Base-by-base conservation (phyloP, 2,797 vertebrate species). In the Eulemur mongoz region DNA sequence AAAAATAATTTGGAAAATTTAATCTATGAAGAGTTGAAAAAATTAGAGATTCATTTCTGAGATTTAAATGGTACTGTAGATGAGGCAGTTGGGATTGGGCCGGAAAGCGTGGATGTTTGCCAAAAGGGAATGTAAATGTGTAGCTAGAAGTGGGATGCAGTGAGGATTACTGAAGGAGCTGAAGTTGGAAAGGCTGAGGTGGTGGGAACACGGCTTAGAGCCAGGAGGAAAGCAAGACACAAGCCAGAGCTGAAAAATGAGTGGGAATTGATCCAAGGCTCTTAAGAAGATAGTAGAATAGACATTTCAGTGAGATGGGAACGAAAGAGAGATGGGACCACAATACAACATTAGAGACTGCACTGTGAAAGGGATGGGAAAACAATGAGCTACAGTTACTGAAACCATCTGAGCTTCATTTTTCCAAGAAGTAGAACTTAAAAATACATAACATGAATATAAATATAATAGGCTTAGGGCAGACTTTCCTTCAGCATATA, bases 161-260 rank as follows among this genome's bases (percentile, higher is more conserved):
- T 70, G 23, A 84, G 57, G 43, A 96, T 95, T 87, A 76, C 81
- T 50, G 7, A 38, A 59, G 35, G 35, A 80, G 22, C 69, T 18
- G 8, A 92, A 85, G 5, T 83, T 84, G 45, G 83, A 90, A 96
- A 48, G 83, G 8, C 50, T 81, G 67, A 61, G 61, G 85, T 48
- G 76, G 84, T 98, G 96, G 95, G 97, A 98, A 98, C 52, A 85
- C 50, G 89, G 94, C 95, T 67, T 73, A n/a, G 14, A 96, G 95
- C 97, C 98, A 98, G n/a, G 14, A 93, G 14, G 6, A 94, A 94
- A 89, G 81, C 25, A 80, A 96, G 67, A 96, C n/a, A 69, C 54
- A 96, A 94, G 91, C 93, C 97, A 97, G 94, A 79, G 38, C 73
- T 85, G 40, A 89, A 88, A 54, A 87, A 89, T 38, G 50, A 76